Evolutionary conservation across 2,888 invertebrate genomes (phyloP).

Genomic region (Chalcis sispes): DNA sequence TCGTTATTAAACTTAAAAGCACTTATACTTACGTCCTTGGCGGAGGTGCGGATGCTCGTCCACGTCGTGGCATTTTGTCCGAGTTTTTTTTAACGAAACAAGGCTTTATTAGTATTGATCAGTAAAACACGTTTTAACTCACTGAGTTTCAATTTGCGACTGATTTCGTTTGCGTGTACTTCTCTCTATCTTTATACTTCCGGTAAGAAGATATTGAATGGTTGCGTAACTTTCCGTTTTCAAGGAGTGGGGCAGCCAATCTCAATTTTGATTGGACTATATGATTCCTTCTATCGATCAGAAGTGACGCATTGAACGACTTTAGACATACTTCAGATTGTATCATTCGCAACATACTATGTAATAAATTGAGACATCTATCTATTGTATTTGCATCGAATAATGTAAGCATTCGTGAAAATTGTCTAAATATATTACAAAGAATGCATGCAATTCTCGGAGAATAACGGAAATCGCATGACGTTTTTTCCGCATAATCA

Average conservation of each 20-base stretch:
- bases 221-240: background rate
- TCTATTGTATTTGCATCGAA: constrained; percentile 13
- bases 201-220: background rate
- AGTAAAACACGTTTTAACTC: constrained; percentile 47
- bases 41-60: constrained; percentile 71
- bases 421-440: background rate
- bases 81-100: constrained; percentile 51
- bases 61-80: constrained; percentile 72
- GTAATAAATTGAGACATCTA: too few species aligned
- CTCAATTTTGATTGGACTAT: constrained; percentile 21
- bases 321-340: background rate
- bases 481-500: background rate
- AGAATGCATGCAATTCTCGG: background rate
- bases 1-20: background rate
- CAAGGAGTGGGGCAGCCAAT: background rate
- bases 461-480: background rate
- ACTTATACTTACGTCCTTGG: constrained; percentile 70
- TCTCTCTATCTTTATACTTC: constrained; percentile 2
- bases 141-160: constrained; percentile 58
- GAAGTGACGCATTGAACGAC: constrained; percentile 39
- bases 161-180: constrained; percentile 53
- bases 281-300: constrained; percentile 7
- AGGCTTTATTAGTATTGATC: constrained; percentile 6
- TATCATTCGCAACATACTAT: background rate
- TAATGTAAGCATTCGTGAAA: constrained; percentile 36